These are phyloP conservation scores for Sinosuthora webbiana DNA, from an alignment of 2,113 vertebrate species.

Conservation along the genomic window DNA sequence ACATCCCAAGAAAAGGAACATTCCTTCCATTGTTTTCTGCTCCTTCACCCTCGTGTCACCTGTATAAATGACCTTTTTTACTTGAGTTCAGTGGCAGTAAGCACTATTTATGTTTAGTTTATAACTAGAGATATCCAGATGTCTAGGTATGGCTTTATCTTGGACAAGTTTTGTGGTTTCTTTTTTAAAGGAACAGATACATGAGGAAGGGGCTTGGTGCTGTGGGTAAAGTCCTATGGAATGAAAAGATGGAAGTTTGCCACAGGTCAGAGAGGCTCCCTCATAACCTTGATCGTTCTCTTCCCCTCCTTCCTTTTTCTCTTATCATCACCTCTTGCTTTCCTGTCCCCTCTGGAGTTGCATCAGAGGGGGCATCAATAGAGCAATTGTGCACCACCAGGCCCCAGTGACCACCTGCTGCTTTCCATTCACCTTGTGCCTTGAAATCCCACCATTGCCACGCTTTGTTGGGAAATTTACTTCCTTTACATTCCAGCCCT, in stretches of 20 bases:
- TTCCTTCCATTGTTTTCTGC: neutral
- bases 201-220: neutral
- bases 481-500: neutral
- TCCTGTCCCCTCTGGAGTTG: accelerated
- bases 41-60: neutral
- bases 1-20: neutral
- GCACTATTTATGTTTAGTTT: neutral
- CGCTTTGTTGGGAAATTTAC: neutral
- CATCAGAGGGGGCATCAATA: neutral
- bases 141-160: neutral
- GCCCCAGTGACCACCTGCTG: neutral
- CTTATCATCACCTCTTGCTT: neutral
- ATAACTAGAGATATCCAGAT: neutral
- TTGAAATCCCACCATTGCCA: neutral
- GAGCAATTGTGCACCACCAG: neutral
- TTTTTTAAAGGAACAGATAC: neutral
- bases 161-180: neutral
- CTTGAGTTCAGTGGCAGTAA: neutral
- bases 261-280: neutral
- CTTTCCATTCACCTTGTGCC: neutral
- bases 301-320: neutral
- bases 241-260: neutral
- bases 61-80: neutral
- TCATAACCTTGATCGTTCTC: neutral
- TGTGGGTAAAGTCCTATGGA: neutral